Evolutionary conservation across 2,113 vertebrate genomes (phyloP).

Genomic region (Lagopus leucura): DNA sequence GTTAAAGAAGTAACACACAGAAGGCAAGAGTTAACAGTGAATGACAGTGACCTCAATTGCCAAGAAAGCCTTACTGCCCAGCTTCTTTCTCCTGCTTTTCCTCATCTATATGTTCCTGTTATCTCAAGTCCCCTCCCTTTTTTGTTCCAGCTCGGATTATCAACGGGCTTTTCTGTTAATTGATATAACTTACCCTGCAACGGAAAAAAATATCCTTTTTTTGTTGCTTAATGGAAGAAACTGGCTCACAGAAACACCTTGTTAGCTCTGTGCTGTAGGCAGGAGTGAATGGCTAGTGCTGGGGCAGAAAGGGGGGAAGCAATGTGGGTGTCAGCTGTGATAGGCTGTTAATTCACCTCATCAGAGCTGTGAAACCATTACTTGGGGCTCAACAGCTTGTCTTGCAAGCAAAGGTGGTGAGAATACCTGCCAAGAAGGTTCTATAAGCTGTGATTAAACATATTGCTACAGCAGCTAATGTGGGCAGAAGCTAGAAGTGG

Average conservation of each 20-base stretch:
- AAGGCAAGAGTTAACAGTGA: background rate
- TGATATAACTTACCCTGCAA: background rate
- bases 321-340: background rate
- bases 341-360: background rate
- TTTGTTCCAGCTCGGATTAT: background rate
- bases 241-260: background rate
- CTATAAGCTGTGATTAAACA: background rate
- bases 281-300: background rate
- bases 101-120: background rate
- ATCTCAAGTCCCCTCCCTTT: background rate
- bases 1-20: background rate
- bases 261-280: background rate
- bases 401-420: background rate
- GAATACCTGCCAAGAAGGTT: background rate
- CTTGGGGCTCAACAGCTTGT: background rate
- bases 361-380: background rate
- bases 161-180: background rate
- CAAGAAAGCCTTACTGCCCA: background rate
- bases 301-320: background rate
- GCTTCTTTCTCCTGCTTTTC: background rate
- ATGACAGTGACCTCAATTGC: background rate
- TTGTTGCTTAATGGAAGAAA: background rate
- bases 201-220: background rate
- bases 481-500: background rate
- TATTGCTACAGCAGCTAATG: background rate